These are phyloP conservation scores for Trichogramma evanescens DNA, from an alignment of 2,888 invertebrate genomes.

Conservation along the genomic window DNA sequence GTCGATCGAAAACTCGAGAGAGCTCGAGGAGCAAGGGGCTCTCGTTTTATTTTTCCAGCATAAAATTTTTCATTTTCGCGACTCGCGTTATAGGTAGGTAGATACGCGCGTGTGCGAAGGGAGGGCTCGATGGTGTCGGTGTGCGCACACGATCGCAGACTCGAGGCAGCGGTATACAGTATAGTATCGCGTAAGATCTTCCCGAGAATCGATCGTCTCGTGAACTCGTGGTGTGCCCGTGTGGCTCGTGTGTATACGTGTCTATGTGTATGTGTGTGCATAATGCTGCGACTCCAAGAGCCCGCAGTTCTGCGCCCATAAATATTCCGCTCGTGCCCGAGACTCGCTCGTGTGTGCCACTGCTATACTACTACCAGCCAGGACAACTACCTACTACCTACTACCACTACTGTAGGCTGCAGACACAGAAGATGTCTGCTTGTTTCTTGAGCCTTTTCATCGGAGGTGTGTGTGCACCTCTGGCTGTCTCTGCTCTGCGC, in stretches of 20 bases:
- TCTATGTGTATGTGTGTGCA: not conserved
- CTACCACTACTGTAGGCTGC: too few relatives aligned
- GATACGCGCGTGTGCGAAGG: too few relatives aligned
- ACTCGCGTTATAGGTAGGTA: too few relatives aligned
- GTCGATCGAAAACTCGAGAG: too few relatives aligned
- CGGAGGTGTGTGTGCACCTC: conserved; percentile 1
- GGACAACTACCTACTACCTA: too few relatives aligned
- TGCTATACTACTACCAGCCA: too few relatives aligned
- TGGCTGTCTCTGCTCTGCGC: not conserved
- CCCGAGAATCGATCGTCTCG: conserved; percentile 25
- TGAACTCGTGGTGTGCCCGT: conserved; percentile 9
- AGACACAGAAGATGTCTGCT: too few relatives aligned
- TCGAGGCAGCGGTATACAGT: not conserved
- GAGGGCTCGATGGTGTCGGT: too few relatives aligned
- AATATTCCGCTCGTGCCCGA: conserved; percentile 20
- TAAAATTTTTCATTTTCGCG: too few relatives aligned
- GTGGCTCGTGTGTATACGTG: not conserved
- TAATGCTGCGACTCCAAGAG: conserved; percentile 8
- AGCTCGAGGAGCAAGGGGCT: too few relatives aligned
- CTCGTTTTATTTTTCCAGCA: too few relatives aligned
- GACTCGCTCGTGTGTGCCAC: not conserved
- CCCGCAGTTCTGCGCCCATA: conserved; percentile 16
- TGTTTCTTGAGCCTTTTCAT: conserved; percentile 10
- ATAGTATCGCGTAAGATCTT: conserved; percentile 27
- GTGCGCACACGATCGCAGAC: too few relatives aligned